Evolutionary conservation across 2,113 vertebrate species (phyloP).

Genomic region (rat (Rattus norvegicus)): DNA sequence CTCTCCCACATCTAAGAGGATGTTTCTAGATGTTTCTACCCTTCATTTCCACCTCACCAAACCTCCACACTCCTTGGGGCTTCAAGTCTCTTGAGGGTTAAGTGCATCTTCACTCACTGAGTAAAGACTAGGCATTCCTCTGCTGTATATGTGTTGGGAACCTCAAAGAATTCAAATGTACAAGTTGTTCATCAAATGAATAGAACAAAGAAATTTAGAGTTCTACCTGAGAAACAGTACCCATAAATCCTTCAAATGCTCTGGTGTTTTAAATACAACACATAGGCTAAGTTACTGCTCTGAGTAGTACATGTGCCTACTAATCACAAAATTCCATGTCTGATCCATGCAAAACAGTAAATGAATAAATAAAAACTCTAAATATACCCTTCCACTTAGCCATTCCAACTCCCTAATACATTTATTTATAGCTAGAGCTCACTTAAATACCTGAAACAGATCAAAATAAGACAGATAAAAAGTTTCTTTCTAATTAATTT

Average conservation of each 20-base stretch:
- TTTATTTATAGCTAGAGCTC: background rate
- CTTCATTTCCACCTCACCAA: too few relatives aligned
- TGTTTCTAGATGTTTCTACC: too few relatives aligned
- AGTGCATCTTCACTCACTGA: too few relatives aligned
- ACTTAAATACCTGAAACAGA: constrained; percentile 35
- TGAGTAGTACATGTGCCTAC: background rate
- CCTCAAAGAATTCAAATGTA: too few relatives aligned
- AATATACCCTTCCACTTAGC: background rate
- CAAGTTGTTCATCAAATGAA: background rate
- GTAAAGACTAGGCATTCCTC: too few relatives aligned
- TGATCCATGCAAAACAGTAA: background rate
- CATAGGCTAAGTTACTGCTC: background rate
- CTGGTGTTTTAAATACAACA: constrained; percentile 19
- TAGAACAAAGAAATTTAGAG: background rate
- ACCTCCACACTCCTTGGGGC: too few relatives aligned
- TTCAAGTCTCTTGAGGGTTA: too few relatives aligned
- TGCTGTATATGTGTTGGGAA: too few relatives aligned
- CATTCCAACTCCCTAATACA: background rate
- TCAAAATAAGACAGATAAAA: constrained; percentile 10
- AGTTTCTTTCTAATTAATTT: constrained; percentile 28
- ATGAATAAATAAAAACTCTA: background rate
- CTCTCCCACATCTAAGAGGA: too few relatives aligned
- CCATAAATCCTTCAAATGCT: background rate
- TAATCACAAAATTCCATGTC: background rate
- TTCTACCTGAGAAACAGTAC: background rate